Base-by-base conservation (phyloP, 2,113 vertebrate species). In the Nothoprocta perdicaria region DNA sequence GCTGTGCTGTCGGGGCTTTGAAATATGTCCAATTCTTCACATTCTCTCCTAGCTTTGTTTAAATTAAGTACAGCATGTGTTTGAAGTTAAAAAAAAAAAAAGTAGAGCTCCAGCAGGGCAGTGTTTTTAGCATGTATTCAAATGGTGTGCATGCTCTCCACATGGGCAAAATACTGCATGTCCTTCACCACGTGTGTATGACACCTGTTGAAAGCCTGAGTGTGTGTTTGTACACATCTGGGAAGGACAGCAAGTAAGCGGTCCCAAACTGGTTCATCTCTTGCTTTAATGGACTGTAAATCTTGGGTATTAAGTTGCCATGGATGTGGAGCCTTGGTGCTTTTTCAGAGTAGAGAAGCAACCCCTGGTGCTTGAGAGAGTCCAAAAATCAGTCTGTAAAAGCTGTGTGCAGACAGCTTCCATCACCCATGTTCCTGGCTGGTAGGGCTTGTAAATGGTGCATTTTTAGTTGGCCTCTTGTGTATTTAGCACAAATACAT, bases 41-140 rank as follows among this genome's bases (percentile, higher is more conserved):
- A 55, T 92, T 92, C 63, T 84, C 84, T 85, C 77, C 84, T 78
- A 91, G 61, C 52, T 94, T 24, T 58, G 15, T 91, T 93, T 91
- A 84, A 63, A 78, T 96, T 80, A 85, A 85, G 27, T 78, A 45
- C 29, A 62, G 48, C 61, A 57, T 72, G 48, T 87, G 24, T 88
- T 88, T 91, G 84, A 86, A 94, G 65, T 71, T 85, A 38, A 85
- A 55, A 53, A 48, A 84, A 91, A 29, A 27, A 88, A 91, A 83
- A 73, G 43, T 9, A 1, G 11, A 38, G n/a, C 84, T 94, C 53
- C 50, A 60, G 26, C 19, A 14, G 40, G 50, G 50, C 74, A 67
- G 52, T 53, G 46, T 61, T 88, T 89, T 89, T 66, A 57, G 57
- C 55, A 52, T 80, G 45, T 41, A 31, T 80, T 90, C 61, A 29